Evolutionary conservation across 2,113 vertebrate genomes (phyloP).

Genomic region (Alces alces): DNA sequence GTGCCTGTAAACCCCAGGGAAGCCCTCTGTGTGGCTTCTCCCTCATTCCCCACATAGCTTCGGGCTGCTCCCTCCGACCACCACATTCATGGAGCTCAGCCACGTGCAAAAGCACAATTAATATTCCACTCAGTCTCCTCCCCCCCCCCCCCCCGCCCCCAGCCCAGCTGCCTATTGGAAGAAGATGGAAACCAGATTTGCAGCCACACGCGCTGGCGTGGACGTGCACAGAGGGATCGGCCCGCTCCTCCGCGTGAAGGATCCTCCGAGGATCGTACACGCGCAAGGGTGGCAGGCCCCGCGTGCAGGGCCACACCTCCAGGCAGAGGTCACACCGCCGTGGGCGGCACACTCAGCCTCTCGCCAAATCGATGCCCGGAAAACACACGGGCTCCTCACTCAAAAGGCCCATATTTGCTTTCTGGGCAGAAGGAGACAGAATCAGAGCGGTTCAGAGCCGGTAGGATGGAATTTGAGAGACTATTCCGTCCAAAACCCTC

Average conservation of each 20-base stretch:
- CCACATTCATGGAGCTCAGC: conserved; percentile 74
- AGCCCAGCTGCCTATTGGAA: conserved; percentile 59
- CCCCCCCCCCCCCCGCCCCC: background rate
- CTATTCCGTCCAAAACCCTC: background rate
- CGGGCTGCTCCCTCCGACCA: conserved; percentile 74
- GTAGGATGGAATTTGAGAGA: background rate
- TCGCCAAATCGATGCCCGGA: background rate
- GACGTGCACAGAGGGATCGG: background rate
- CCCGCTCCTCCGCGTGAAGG: background rate
- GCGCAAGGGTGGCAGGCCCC: background rate
- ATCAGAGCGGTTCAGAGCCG: background rate
- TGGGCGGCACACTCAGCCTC: background rate
- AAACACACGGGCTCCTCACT: background rate
- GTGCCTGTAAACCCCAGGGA: conserved; percentile 46
- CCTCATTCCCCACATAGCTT: conserved; percentile 76
- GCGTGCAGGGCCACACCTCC: background rate
- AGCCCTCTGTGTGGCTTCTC: conserved; percentile 60
- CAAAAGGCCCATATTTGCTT: background rate
- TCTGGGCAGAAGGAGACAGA: background rate
- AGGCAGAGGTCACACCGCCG: rapidly evolving
- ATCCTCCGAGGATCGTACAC: rapidly evolving
- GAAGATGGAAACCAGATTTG: conserved; percentile 47
- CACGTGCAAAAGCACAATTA: conserved; percentile 76
- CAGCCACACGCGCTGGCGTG: background rate
- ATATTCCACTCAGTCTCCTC: conserved; percentile 71